These are phyloP conservation scores for Littorina saxatilis DNA, from an alignment of 1,140 invertebrate species.

Conservation along the genomic window DNA sequence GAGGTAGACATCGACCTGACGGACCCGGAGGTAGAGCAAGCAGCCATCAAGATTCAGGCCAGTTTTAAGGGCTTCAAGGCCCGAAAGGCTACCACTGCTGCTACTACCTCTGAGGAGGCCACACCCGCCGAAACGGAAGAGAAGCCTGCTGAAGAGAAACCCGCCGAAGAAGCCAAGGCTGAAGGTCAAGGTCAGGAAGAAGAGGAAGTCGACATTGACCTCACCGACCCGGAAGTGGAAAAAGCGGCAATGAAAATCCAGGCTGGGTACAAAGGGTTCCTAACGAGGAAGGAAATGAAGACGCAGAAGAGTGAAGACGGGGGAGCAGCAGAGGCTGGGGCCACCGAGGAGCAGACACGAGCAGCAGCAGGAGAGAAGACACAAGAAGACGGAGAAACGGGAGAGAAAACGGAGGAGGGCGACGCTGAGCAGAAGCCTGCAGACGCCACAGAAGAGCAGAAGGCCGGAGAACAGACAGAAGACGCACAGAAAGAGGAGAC, in stretches of 20 bases:
- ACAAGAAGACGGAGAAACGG: constrained; percentile 30
- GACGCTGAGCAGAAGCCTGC: constrained; percentile 49
- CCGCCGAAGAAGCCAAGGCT: constrained; percentile 1
- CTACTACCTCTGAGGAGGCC: constrained; percentile 36
- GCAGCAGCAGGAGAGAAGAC: background rate
- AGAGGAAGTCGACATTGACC: constrained; percentile 66
- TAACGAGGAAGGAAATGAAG: constrained; percentile 56
- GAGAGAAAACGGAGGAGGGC: constrained; percentile 45
- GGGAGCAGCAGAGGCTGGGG: constrained; percentile 4
- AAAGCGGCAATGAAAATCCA: constrained; percentile 71
- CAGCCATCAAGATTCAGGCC: constrained; percentile 88
- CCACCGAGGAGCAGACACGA: too few relatives aligned
- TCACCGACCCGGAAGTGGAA: constrained; percentile 69
- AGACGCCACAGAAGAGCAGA: constrained; percentile 62
- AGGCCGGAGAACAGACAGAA: constrained; percentile 49
- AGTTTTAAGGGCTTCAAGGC: constrained; percentile 77
- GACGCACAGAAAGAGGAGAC: background rate
- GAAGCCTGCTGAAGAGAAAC: background rate
- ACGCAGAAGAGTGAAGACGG: constrained; percentile 26
- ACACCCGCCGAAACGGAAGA: background rate
- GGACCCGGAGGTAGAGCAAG: constrained; percentile 87
- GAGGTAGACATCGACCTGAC: constrained; percentile 67
- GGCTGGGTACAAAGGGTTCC: constrained; percentile 67
- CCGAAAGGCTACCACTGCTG: constrained; percentile 79
- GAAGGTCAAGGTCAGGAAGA: constrained; percentile 42